These are phyloP conservation scores for Raja brachyura DNA, from an alignment of 2,113 vertebrate species.

Conservation along the genomic window DNA sequence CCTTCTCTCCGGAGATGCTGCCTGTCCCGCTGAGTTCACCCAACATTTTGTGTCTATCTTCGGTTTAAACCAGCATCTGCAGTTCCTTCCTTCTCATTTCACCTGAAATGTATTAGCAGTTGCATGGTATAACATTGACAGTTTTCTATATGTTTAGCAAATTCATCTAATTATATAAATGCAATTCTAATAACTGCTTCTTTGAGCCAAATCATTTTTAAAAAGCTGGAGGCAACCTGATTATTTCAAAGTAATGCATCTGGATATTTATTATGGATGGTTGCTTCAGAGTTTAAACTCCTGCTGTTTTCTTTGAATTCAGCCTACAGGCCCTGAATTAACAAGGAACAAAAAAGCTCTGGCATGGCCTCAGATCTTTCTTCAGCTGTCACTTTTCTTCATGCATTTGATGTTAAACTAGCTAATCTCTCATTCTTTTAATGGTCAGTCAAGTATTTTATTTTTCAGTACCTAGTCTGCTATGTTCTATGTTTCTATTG, in stretches of 20 bases:
- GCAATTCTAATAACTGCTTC: not conserved
- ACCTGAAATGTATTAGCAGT: not conserved
- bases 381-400: conserved; percentile 4
- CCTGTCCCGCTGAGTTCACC: no score
- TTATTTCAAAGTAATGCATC: conserved; percentile 23
- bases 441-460: not conserved
- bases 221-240: conserved; percentile 25
- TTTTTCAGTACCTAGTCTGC: not conserved
- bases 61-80: no score
- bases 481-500: no score
- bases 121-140: not conserved
- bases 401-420: conserved; percentile 18
- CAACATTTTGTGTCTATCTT: no score
- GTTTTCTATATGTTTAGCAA: conserved; percentile 32
- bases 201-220: conserved; percentile 13
- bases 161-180: conserved; percentile 6
- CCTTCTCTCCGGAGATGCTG: no score
- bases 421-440: conserved; percentile 20
- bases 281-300: conserved; percentile 27
- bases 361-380: not conserved
- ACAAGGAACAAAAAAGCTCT: conserved; percentile 25
- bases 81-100: no score
- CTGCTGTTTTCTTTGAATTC: conserved; percentile 33
- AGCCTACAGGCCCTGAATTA: not conserved
- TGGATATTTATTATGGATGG: conserved; percentile 28